phyloP scores from a whole-genome alignment of 1,140 invertebrate genomes.

The Hydropsyche tenuis region DNA sequence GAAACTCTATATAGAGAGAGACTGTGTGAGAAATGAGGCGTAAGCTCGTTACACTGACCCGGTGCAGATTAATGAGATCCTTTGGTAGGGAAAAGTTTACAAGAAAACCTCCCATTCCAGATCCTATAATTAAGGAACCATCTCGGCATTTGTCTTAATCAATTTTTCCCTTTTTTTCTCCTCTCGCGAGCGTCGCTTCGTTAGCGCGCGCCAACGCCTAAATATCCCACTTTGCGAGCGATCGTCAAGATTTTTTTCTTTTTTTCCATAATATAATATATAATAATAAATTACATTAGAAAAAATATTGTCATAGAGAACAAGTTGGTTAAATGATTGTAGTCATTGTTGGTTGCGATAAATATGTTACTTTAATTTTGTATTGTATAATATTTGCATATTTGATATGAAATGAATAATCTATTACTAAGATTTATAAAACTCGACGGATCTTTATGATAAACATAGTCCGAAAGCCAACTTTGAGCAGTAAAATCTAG shows the following conservation, averaged over 20 bases:
- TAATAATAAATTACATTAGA: too few relatives aligned
- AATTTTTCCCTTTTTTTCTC: slow-evolving; percentile 25
- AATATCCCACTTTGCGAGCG: too few relatives aligned
- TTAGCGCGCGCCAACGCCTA: too few relatives aligned
- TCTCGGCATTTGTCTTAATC: slow-evolving; percentile 32
- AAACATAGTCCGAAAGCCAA: slow-evolving; percentile 27
- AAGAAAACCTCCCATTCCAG: slow-evolving; percentile 22
- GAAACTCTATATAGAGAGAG: not conserved
- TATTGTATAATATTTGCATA: too few relatives aligned
- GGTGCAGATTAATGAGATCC: slow-evolving; percentile 31
- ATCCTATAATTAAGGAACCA: slow-evolving; percentile 30
- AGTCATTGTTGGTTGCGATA: too few relatives aligned
- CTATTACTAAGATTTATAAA: not conserved
- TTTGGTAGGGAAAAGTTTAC: slow-evolving; percentile 30
- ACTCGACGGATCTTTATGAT: slow-evolving; percentile 21
- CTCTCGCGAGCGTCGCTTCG: too few relatives aligned
- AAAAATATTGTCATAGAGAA: too few relatives aligned
- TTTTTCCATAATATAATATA: too few relatives aligned
- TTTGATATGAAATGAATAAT: too few relatives aligned
- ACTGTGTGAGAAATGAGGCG: slow-evolving; percentile 25
- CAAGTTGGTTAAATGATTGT: too few relatives aligned
- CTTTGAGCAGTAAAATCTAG: slow-evolving; percentile 22
- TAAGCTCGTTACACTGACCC: slow-evolving; percentile 31
- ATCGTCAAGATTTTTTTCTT: too few relatives aligned
- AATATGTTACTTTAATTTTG: too few relatives aligned